Evolutionary conservation across 2,888 invertebrate species (phyloP).

Genomic region (Lypha dubia): DNA sequence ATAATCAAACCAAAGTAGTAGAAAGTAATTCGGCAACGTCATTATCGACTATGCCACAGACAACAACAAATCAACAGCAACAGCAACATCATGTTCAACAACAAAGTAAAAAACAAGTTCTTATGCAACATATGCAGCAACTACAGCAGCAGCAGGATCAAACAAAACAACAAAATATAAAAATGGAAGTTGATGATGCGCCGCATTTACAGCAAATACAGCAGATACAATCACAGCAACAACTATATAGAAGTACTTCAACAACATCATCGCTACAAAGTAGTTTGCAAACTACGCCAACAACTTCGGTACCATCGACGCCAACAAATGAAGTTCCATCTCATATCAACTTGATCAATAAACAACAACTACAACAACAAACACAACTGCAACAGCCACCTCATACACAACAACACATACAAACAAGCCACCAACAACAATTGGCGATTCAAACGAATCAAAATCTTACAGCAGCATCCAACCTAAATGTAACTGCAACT

Average conservation of each 20-base stretch:
- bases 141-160: constrained; percentile 44
- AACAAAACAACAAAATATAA: constrained; percentile 42
- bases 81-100: constrained; percentile 40
- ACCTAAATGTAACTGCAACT: constrained; percentile 40
- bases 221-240: constrained; percentile 40
- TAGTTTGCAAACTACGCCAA: constrained; percentile 48
- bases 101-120: constrained; percentile 53
- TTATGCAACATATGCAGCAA: constrained; percentile 58
- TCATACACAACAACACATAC: constrained; percentile 54
- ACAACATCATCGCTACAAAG: constrained; percentile 40
- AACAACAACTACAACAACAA: constrained; percentile 56
- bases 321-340: constrained; percentile 46
- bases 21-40: constrained; percentile 43
- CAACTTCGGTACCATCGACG: constrained; percentile 49
- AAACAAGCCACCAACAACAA: constrained; percentile 48
- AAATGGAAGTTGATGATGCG: constrained; percentile 46
- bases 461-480: constrained; percentile 8
- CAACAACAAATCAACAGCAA: constrained; percentile 19
- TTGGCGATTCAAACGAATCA: constrained; percentile 27
- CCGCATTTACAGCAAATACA: constrained; percentile 40
- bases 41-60: constrained; percentile 35
- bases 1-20: constrained; percentile 57
- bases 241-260: constrained; percentile 38
- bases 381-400: constrained; percentile 18
- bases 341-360: constrained; percentile 47